A percentile compares a stretch with the other conserved stretches of the same genome.
phyloP scores from a whole-genome alignment of 2,113 vertebrate genomes.

The Mastomys coucha region DNA sequence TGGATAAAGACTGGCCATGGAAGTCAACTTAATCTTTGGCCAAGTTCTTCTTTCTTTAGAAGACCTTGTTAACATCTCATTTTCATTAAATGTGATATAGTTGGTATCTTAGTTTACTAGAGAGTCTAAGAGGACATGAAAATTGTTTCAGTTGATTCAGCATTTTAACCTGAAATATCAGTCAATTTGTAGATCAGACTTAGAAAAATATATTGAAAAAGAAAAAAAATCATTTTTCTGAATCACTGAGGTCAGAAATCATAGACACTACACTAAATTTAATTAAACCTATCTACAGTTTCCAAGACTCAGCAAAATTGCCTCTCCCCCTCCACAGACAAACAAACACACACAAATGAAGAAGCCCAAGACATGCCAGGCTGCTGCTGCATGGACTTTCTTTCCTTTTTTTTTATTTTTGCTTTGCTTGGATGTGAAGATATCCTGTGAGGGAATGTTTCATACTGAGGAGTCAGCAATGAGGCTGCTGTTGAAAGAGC shows the following conservation, averaged over 20 bases:
- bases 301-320: slow-evolving; percentile 24
- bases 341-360: too few species aligned
- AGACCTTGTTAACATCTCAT: not conserved
- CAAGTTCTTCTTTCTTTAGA: not conserved
- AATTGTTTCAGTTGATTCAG: not conserved
- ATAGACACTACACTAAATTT: not conserved
- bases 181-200: slow-evolving; percentile 10
- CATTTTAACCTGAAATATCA: slow-evolving; percentile 42
- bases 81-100: not conserved
- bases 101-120: not conserved
- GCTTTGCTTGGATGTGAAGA: slow-evolving; percentile 82
- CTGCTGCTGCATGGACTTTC: slow-evolving; percentile 16
- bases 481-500: slow-evolving; percentile 78
- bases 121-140: not conserved
- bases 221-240: not conserved
- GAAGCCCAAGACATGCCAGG: slow-evolving; percentile 41
- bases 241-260: slow-evolving; percentile 45
- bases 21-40: not conserved
- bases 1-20: not conserved
- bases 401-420: slow-evolving; percentile 63
- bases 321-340: not conserved
- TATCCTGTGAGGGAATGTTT: slow-evolving; percentile 81
- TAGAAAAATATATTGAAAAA: slow-evolving; percentile 13
- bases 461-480: slow-evolving; percentile 88
- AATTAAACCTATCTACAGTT: slow-evolving; percentile 50